Evolutionary conservation across 2,113 vertebrate species (phyloP).

Genomic region (Bothrops jararaca): DNA sequence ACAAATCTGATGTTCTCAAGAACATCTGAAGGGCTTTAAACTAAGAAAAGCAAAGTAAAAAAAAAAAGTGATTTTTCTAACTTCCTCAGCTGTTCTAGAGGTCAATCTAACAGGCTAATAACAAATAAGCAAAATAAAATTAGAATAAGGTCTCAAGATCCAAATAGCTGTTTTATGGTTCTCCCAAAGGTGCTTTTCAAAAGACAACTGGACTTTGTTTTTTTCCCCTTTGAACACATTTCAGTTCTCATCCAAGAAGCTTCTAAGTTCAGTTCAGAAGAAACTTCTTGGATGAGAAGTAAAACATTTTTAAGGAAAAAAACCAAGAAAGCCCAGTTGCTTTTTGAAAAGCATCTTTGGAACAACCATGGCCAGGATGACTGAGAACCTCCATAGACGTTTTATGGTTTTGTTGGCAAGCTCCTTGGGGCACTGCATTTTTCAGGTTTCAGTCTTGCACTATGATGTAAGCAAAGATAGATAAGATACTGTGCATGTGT

Average conservation of each 20-base stretch:
- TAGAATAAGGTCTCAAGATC: neutral
- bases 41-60: neutral
- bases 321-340: too few species aligned
- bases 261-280: too few species aligned
- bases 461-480: neutral
- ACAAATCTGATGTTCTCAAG: neutral
- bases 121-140: neutral
- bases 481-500: neutral
- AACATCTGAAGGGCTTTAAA: slow-evolving; percentile 36
- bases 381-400: too few species aligned
- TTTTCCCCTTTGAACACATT: too few species aligned
- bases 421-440: neutral
- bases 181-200: too few species aligned
- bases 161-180: neutral
- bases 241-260: too few species aligned
- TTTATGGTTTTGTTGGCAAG: neutral
- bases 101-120: neutral
- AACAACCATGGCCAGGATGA: too few species aligned
- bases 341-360: too few species aligned
- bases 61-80: neutral
- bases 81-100: neutral
- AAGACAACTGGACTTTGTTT: too few species aligned
- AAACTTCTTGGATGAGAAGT: too few species aligned
- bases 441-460: neutral
- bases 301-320: too few species aligned